Evolutionary conservation across 2,797 vertebrate species (phyloP).

Genomic region (Lophotriccus pileatus): DNA sequence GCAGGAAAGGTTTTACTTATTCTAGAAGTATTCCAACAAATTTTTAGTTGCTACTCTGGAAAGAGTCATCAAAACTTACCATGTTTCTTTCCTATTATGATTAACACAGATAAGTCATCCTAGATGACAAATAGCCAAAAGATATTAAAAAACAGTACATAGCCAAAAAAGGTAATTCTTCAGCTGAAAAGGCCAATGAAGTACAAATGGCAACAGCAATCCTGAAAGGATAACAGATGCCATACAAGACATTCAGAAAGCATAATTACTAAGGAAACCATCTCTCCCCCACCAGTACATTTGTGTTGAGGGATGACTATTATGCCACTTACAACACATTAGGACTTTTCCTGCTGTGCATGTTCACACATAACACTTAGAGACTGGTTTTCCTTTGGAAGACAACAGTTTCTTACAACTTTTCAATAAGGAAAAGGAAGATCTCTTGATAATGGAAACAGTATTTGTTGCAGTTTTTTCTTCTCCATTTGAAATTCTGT

Average conservation of each 20-base stretch:
- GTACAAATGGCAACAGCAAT: conserved; percentile 5
- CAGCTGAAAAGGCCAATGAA: background rate
- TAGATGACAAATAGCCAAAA: background rate
- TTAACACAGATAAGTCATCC: background rate
- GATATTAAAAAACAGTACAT: background rate
- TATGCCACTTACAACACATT: background rate
- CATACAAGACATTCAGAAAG: background rate
- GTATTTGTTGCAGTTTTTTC: accelerated
- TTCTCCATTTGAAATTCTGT: background rate
- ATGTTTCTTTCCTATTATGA: background rate
- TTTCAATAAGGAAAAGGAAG: background rate
- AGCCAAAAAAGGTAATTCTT: background rate
- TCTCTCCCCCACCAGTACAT: background rate
- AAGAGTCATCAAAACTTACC: background rate
- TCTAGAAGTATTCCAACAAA: background rate
- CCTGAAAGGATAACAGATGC: background rate
- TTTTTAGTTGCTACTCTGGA: background rate
- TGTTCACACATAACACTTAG: background rate
- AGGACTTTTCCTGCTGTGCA: background rate
- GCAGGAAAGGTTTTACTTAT: background rate
- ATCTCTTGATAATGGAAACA: background rate
- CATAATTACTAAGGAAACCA: background rate
- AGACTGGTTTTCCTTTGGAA: background rate
- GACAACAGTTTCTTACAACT: background rate
- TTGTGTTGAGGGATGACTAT: background rate